A percentile compares a stretch with the other conserved stretches of the same genome.
Conservation (phyloP, 2,797 vertebrate genomes). For the Todus mexicanus region DNA sequence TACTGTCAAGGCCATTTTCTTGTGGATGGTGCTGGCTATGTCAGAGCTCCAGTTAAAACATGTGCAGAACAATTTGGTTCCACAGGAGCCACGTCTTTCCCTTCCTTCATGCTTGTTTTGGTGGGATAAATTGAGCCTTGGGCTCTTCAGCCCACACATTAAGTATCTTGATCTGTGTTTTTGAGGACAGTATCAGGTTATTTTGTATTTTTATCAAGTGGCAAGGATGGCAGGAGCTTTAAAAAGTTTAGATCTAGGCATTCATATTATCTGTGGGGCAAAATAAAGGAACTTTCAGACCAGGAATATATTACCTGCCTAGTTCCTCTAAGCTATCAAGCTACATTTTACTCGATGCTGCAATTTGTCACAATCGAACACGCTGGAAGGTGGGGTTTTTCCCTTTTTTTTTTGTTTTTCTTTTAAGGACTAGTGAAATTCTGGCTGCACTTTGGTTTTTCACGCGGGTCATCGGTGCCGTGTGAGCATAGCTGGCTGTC, state of each 20-base stretch:
- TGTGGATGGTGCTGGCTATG: rapidly evolving
- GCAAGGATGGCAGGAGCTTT: neutral
- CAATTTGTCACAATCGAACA: neutral
- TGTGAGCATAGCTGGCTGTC: neutral
- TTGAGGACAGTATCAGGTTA: neutral
- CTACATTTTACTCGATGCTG: neutral
- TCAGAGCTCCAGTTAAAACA: neutral
- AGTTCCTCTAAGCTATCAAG: neutral
- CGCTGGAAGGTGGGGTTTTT: neutral
- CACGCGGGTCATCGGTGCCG: neutral
- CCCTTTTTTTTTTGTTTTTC: no score
- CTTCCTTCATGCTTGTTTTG: neutral
- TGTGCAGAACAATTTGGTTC: neutral
- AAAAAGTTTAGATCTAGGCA: neutral
- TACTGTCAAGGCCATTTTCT: neutral
- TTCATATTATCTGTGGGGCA: neutral
- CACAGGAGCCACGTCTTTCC: neutral
- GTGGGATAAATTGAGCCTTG: neutral
- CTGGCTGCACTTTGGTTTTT: neutral
- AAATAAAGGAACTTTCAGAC: neutral
- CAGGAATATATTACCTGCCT: neutral
- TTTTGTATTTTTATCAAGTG: neutral
- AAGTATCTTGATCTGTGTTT: neutral
- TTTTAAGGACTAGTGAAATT: neutral
- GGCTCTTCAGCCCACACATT: neutral